These are phyloP conservation scores for Brachionus koreanus DNA, from an alignment of 1,140 invertebrate genomes.

Conservation along the genomic window DNA sequence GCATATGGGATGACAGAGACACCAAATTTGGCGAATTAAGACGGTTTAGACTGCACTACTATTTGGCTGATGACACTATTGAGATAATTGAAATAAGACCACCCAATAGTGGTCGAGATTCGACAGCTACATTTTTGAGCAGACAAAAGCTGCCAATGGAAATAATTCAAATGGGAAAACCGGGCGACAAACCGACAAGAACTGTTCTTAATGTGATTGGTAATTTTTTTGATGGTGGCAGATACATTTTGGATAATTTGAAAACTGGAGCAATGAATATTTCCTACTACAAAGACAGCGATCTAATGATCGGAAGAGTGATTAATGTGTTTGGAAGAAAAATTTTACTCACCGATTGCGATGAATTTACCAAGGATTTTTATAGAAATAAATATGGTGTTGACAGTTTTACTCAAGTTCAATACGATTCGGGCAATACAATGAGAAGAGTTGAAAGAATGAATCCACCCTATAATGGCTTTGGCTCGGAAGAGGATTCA, in stretches of 20 bases:
- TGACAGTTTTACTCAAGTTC: background rate
- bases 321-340: constrained; percentile 57
- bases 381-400: constrained; percentile 60
- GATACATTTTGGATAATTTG: constrained; percentile 61
- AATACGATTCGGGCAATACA: constrained; percentile 1
- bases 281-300: constrained; percentile 68
- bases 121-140: constrained; percentile 55
- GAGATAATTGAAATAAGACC: constrained; percentile 56
- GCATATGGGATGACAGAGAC: constrained; percentile 59
- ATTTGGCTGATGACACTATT: constrained; percentile 58
- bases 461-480: constrained; percentile 59
- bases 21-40: constrained; percentile 57
- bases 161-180: constrained; percentile 59
- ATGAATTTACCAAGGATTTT: constrained; percentile 60
- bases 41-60: constrained; percentile 58
- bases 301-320: constrained; percentile 65
- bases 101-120: constrained; percentile 57
- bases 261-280: constrained; percentile 57
- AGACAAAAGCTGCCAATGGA: constrained; percentile 56
- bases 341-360: constrained; percentile 55
- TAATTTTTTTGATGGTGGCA: constrained; percentile 63
- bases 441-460: constrained; percentile 44
- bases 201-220: constrained; percentile 72
- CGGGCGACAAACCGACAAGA: constrained; percentile 63
- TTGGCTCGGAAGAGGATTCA: constrained; percentile 59